phyloP scores from a whole-genome alignment of 2,113 vertebrate species.

The Coturnix japonica region DNA sequence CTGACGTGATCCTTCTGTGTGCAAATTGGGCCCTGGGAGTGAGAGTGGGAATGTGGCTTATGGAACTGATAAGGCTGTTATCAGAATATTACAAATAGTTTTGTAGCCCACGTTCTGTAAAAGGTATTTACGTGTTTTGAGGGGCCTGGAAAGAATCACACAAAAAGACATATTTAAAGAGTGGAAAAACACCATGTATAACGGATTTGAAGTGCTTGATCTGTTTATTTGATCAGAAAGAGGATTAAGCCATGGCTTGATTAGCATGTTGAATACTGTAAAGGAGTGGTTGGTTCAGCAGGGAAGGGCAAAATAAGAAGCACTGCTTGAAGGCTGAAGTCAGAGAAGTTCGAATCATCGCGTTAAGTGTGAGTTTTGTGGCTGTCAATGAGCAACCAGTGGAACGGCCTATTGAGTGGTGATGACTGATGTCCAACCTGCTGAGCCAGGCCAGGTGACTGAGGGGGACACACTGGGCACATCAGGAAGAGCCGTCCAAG shows the following conservation, averaged over 20 bases:
- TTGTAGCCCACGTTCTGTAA: not conserved
- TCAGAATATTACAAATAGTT: not conserved
- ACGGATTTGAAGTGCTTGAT: not conserved
- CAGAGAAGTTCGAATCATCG: not conserved
- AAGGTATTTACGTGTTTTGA: not conserved
- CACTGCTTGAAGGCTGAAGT: not conserved
- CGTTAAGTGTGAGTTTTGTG: rapidly evolving
- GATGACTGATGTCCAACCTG: not conserved
- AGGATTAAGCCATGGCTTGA: not conserved
- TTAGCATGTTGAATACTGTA: not conserved
- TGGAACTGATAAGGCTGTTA: not conserved
- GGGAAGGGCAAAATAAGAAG: not conserved
- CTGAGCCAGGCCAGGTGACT: not conserved
- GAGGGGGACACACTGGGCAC: not conserved
- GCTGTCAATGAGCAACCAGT: not conserved
- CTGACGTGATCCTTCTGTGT: not conserved
- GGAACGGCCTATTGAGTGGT: not conserved
- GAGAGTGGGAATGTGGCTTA: not conserved
- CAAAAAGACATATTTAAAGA: not conserved
- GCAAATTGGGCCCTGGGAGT: not conserved
- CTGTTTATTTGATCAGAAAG: not conserved
- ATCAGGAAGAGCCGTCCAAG: too few species aligned
- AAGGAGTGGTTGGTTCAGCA: not conserved
- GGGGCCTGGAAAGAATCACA: not conserved
- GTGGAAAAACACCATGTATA: not conserved